Conservation (phyloP, 2,113 vertebrate genomes). For the Petromus typicus region DNA sequence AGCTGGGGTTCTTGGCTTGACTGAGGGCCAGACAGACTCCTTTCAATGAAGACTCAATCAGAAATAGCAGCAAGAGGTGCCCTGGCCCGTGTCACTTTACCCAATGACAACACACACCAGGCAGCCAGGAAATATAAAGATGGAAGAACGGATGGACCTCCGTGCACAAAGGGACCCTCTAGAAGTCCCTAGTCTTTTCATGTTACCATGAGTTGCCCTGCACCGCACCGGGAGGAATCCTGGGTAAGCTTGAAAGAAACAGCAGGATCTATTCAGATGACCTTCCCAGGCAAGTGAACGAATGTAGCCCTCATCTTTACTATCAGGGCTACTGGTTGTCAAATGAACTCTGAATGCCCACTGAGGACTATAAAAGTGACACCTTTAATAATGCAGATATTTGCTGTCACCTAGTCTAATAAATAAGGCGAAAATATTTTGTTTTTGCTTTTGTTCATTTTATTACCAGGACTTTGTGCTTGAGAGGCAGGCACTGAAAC, state of each 20-base stretch:
- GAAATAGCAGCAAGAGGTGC: not conserved
- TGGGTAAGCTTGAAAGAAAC: not conserved
- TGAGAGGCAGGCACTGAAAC: too few species aligned
- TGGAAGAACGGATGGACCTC: not conserved
- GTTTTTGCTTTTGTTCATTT: too few species aligned
- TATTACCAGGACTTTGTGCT: too few species aligned
- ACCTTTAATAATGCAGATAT: not conserved
- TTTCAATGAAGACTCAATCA: not conserved
- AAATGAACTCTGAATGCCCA: not conserved
- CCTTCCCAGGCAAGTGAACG: not conserved
- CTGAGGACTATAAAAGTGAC: not conserved
- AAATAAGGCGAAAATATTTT: conserved; percentile 20
- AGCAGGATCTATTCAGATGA: too few species aligned
- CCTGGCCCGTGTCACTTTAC: rapidly evolving
- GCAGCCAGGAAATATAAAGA: not conserved
- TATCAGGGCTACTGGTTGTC: not conserved
- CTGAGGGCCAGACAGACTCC: not conserved
- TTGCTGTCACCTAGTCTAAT: not conserved
- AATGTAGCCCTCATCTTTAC: not conserved
- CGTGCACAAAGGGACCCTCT: not conserved
- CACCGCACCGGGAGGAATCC: not conserved
- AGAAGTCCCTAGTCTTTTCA: not conserved
- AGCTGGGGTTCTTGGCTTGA: not conserved
- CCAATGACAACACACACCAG: not conserved
- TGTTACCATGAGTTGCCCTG: not conserved